Conservation (phyloP, 2,113 vertebrate genomes). For the Erpornis zantholeuca region DNA sequence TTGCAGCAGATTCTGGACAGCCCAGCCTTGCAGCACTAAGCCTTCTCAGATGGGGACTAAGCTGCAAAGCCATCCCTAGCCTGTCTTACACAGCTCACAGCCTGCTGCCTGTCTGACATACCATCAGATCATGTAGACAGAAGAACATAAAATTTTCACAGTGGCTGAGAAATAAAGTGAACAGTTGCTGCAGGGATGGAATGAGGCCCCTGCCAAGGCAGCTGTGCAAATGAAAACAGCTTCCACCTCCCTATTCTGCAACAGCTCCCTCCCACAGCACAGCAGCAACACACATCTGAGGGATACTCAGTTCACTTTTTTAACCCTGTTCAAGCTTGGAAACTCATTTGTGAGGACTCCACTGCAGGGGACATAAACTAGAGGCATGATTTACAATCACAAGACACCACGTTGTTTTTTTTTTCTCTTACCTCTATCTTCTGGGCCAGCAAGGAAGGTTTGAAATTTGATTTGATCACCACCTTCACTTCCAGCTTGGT, state of each 20-base stretch:
- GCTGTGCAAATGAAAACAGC: not conserved
- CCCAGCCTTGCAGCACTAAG: not conserved
- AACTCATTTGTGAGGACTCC: not conserved
- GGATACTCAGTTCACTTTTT: not conserved
- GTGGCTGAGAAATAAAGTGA: not conserved
- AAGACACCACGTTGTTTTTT: not conserved
- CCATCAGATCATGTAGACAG: not conserved
- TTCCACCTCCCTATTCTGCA: not conserved
- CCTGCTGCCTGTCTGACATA: not conserved
- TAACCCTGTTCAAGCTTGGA: not conserved
- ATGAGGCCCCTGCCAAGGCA: not conserved
- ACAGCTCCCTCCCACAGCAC: not conserved
- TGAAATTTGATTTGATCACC: slow-evolving; percentile 99
- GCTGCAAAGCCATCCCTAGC: not conserved
- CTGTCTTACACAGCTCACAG: not conserved
- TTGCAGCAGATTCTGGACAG: not conserved
- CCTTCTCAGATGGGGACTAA: not conserved
- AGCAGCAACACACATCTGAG: not conserved
- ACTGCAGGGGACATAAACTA: not conserved
- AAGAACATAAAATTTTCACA: not conserved
- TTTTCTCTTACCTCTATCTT: slow-evolving; percentile 91
- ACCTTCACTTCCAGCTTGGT: slow-evolving; percentile 98
- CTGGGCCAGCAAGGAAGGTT: slow-evolving; percentile 96
- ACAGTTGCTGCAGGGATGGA: not conserved
- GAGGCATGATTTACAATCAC: not conserved